Conservation (phyloP, 2,797 vertebrate genomes). For the Sebastes diaconus region DNA sequence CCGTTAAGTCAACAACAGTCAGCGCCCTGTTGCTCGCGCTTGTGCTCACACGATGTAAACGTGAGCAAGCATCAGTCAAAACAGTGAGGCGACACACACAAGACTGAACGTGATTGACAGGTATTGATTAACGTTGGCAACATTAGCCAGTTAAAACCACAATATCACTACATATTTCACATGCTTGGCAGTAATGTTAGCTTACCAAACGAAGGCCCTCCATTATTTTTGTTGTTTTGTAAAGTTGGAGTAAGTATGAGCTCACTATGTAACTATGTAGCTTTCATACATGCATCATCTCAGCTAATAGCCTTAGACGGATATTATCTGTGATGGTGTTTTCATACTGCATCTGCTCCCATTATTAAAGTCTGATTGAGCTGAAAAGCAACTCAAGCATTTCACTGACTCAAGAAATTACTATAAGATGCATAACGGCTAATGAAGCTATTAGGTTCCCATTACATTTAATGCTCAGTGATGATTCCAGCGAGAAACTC, state of each 20-base stretch:
- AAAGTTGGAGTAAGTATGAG: neutral
- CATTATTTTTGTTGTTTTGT: neutral
- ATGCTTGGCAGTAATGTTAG: too few relatives aligned
- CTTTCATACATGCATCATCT: neutral
- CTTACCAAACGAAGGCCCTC: too few relatives aligned
- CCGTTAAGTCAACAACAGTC: too few relatives aligned
- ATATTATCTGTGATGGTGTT: neutral
- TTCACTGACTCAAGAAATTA: slow-evolving; percentile 11
- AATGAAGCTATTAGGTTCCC: slow-evolving; percentile 2
- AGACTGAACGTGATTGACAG: neutral
- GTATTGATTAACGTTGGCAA: too few relatives aligned
- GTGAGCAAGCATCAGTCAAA: too few relatives aligned
- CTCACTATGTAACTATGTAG: neutral
- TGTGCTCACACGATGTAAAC: too few relatives aligned
- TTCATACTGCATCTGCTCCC: neutral
- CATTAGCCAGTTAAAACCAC: neutral
- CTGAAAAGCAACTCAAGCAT: neutral
- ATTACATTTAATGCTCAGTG: neutral
- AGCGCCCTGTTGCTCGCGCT: too few relatives aligned
- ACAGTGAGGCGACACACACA: too few relatives aligned
- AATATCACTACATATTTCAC: too few relatives aligned
- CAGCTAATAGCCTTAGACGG: neutral
- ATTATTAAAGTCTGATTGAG: neutral
- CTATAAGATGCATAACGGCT: neutral
- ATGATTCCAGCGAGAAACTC: slow-evolving; percentile 2